phyloP scores from a whole-genome alignment of 2,797 vertebrate species.

The Urophycis tenuis region DNA sequence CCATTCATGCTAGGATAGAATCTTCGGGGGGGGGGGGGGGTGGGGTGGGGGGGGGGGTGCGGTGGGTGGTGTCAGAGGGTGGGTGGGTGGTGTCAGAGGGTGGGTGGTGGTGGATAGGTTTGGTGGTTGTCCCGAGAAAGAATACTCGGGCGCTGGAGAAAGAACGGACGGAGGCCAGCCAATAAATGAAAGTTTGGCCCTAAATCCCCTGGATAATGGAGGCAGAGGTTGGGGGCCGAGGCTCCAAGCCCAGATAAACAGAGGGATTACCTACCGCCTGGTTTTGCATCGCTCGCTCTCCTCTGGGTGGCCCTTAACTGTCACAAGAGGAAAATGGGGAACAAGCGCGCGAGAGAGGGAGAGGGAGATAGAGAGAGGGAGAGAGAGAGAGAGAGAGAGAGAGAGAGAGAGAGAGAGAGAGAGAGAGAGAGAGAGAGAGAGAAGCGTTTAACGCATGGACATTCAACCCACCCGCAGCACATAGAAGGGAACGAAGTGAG shows the following conservation, averaged over 20 bases:
- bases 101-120: conserved; percentile 52
- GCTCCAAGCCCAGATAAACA: conserved; percentile 93
- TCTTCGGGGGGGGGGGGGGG: conserved; percentile 29
- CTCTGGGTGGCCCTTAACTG: conserved; percentile 97
- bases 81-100: conserved; percentile 63
- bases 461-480: conserved; percentile 80
- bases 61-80: conserved; percentile 47
- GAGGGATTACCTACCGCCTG: conserved; percentile 96
- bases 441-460: conserved; percentile 81
- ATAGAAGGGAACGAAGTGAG: conserved; percentile 82
- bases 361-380: conserved; percentile 28
- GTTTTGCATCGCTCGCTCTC: conserved; percentile 95
- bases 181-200: conserved; percentile 92
- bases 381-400: conserved; percentile 49
- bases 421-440: conserved; percentile 60
- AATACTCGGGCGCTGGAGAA: conserved; percentile 67
- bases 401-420: conserved; percentile 31
- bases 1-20: conserved; percentile 79
- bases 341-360: conserved; percentile 25
- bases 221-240: conserved; percentile 89
- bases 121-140: conserved; percentile 64
- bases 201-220: conserved; percentile 94
- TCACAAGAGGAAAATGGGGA: conserved; percentile 67
- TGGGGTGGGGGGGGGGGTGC: conserved; percentile 68
- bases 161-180: conserved; percentile 74